phyloP scores from a whole-genome alignment of 1,140 invertebrate species.

The Gonatopus flavifemur region DNA sequence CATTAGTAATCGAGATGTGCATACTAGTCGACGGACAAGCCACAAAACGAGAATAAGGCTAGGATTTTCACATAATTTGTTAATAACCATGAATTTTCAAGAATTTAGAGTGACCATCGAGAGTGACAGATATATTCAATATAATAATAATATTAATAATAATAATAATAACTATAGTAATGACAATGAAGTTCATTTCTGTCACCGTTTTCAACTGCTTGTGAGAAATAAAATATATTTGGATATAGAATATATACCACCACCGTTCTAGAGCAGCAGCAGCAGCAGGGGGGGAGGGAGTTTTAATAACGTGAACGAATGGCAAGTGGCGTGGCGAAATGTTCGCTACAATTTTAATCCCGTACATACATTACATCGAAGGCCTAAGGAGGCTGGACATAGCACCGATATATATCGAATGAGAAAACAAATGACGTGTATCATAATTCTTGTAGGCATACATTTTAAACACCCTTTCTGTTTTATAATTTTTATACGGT shows the following conservation, averaged over 20 bases:
- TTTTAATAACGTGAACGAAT: too few relatives aligned
- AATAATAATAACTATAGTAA: too few relatives aligned
- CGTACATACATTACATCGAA: constrained; percentile 30
- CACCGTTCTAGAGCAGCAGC: too few relatives aligned
- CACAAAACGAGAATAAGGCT: constrained; percentile 16
- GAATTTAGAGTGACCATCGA: too few relatives aligned
- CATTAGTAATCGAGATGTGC: constrained; percentile 18
- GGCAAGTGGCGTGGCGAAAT: background rate
- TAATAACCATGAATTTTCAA: constrained; percentile 12
- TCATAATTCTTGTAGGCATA: constrained; percentile 35
- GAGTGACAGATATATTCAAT: too few relatives aligned
- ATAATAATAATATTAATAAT: too few relatives aligned
- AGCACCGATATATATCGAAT: constrained; percentile 32
- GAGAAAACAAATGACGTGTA: constrained; percentile 29
- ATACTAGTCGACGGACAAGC: constrained; percentile 10
- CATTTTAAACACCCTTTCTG: constrained; percentile 36
- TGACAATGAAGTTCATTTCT: too few relatives aligned
- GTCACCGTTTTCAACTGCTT: too few relatives aligned
- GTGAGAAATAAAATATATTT: too few relatives aligned
- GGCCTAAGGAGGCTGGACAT: constrained; percentile 38
- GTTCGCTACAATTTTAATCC: constrained; percentile 26
- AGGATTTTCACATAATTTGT: constrained; percentile 17
- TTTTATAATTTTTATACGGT: constrained; percentile 45
- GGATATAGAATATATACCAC: too few relatives aligned
- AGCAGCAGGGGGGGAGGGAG: too few relatives aligned